Percentiles rank a stretch among this genome's conserved stretches.
Conservation (phyloP, 92 coral and sea anemone genomes). For the Hydrozoanthus gracilis region DNA sequence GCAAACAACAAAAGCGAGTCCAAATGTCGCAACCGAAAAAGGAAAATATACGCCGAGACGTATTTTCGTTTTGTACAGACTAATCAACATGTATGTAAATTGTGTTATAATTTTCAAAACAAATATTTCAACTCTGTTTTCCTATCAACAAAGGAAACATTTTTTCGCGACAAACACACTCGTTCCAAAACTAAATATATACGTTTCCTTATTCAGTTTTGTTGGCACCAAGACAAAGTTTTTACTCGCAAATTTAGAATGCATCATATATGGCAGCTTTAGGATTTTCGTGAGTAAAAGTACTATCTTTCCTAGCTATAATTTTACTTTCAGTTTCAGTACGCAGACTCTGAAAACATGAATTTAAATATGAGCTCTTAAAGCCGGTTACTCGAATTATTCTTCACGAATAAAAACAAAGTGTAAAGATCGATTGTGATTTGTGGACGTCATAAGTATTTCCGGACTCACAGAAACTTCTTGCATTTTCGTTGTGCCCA, state of each 20-base stretch:
- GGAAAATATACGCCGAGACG: neutral
- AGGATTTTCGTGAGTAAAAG: neutral
- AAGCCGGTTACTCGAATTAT: too few relatives aligned
- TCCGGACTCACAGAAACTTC: neutral
- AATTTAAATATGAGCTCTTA: too few relatives aligned
- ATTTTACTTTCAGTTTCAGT: too few relatives aligned
- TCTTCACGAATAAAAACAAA: neutral
- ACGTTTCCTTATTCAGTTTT: neutral
- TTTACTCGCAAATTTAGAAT: neutral
- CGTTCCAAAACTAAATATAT: neutral
- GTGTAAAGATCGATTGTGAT: neutral
- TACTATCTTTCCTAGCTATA: too few relatives aligned
- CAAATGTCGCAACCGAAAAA: neutral
- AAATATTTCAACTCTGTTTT: conserved; percentile 24
- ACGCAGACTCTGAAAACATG: too few relatives aligned
- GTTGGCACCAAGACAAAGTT: neutral
- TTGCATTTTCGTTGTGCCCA: neutral
- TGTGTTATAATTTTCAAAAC: conserved; percentile 41
- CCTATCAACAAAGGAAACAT: neutral
- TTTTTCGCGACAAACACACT: neutral
- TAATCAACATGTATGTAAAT: conserved; percentile 9
- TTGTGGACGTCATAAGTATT: neutral
- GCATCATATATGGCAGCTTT: neutral
- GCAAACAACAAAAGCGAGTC: too few relatives aligned
- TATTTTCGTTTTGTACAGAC: neutral